A percentile compares a stretch with the other conserved stretches of the same genome.
phyloP scores from a whole-genome alignment of 2,797 vertebrate species.

The Tangara arthus region DNA sequence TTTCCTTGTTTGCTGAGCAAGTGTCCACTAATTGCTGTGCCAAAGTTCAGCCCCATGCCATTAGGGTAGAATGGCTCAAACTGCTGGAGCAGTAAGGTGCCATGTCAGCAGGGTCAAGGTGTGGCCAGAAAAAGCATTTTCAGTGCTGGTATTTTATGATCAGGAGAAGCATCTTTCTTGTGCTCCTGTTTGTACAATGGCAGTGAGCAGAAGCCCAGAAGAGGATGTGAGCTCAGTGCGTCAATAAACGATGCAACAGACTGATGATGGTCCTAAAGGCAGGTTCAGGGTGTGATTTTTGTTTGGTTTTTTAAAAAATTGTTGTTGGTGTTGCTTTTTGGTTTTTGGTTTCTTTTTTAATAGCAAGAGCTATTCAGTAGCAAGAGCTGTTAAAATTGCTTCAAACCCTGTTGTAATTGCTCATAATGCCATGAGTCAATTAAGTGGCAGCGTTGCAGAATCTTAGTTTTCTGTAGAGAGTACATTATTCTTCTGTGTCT shows the following conservation, averaged over 20 bases:
- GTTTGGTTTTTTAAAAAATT: not conserved
- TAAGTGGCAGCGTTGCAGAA: constrained; percentile 13
- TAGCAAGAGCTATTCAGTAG: not conserved
- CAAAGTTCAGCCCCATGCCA: not conserved
- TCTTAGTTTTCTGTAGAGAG: constrained; percentile 29
- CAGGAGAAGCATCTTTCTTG: not conserved
- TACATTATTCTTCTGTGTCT: constrained; percentile 22
- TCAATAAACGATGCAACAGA: not conserved
- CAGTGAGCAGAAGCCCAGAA: not conserved
- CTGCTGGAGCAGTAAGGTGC: not conserved
- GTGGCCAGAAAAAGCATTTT: not conserved
- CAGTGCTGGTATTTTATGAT: not conserved
- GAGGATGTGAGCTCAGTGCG: not conserved
- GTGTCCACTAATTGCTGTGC: not conserved
- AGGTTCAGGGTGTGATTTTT: not conserved
- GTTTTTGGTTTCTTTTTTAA: not conserved
- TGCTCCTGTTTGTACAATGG: not conserved
- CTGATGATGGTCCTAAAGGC: not conserved
- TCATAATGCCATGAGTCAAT: constrained; percentile 13
- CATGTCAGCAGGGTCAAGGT: not conserved
- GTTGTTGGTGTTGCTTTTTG: not conserved
- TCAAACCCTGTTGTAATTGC: constrained; percentile 35
- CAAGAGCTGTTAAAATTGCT: constrained; percentile 25
- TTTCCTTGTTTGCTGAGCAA: not conserved
- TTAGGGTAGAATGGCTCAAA: not conserved